phyloP scores from a whole-genome alignment of 2,113 vertebrate genomes.

The Phainopepla nitens region DNA sequence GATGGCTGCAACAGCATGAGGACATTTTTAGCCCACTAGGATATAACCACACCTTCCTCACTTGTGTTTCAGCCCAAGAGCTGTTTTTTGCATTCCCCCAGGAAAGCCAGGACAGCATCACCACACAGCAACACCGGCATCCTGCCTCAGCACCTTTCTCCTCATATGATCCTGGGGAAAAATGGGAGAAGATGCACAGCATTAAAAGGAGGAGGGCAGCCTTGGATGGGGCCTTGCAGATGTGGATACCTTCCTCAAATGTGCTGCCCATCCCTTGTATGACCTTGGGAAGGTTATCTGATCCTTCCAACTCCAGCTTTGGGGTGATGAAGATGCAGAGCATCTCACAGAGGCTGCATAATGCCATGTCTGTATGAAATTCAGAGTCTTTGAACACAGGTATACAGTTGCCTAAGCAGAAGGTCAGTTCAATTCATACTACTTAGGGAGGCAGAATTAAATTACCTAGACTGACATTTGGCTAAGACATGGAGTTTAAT shows the following conservation, averaged over 20 bases:
- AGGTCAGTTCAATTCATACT: conserved; percentile 66
- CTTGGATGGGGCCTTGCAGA: background rate
- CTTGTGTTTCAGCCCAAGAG: background rate
- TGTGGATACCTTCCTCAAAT: background rate
- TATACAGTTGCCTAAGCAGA: conserved; percentile 44
- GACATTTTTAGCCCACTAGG: background rate
- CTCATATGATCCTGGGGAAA: background rate
- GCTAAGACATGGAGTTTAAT: conserved; percentile 63
- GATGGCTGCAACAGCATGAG: background rate
- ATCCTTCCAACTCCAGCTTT: background rate
- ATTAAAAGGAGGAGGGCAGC: background rate
- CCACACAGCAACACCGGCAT: rapidly evolving
- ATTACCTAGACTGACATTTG: conserved; percentile 63
- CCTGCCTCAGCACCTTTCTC: background rate
- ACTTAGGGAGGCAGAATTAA: conserved; percentile 60
- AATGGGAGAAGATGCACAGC: background rate
- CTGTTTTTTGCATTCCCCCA: background rate
- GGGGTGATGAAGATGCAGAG: background rate
- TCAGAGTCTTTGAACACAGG: background rate
- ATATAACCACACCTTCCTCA: background rate
- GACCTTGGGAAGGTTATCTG: background rate
- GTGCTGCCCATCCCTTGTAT: background rate
- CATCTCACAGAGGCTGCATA: background rate
- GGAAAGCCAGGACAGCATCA: background rate
- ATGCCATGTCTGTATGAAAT: background rate